phyloP scores from a whole-genome alignment of 2,888 invertebrate genomes.

The Theodoxus fluviatilis region DNA sequence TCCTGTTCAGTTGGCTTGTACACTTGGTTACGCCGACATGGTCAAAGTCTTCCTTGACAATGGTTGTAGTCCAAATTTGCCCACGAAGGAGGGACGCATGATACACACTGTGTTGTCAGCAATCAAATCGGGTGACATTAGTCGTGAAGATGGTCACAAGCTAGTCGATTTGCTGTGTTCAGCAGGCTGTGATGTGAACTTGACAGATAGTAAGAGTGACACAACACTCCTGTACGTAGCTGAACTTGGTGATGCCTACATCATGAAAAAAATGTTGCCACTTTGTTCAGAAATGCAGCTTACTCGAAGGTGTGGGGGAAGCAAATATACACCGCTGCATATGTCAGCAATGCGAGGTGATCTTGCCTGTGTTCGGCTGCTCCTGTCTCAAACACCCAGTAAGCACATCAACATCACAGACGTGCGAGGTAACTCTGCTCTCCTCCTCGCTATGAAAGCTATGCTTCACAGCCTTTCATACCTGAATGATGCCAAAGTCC shows the following conservation, averaged over 20 bases:
- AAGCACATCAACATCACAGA: slow-evolving; percentile 35
- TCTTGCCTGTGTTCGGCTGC: slow-evolving; percentile 37
- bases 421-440: slow-evolving; percentile 33
- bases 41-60: slow-evolving; percentile 40
- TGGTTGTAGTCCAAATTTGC: slow-evolving; percentile 46
- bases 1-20: slow-evolving; percentile 41
- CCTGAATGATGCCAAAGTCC: slow-evolving; percentile 31
- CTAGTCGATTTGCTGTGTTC: slow-evolving; percentile 32
- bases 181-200: slow-evolving; percentile 40
- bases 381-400: slow-evolving; percentile 31
- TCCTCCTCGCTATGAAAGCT: slow-evolving; percentile 34
- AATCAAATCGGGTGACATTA: slow-evolving; percentile 34
- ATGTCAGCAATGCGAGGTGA: slow-evolving; percentile 43
- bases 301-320: slow-evolving; percentile 31
- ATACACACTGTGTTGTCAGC: slow-evolving; percentile 40
- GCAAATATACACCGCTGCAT: slow-evolving; percentile 42
- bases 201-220: slow-evolving; percentile 36
- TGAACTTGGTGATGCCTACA: slow-evolving; percentile 37
- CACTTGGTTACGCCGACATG: slow-evolving; percentile 39
- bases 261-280: slow-evolving; percentile 34
- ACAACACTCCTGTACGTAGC: slow-evolving; percentile 39
- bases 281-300: slow-evolving; percentile 34
- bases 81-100: slow-evolving; percentile 41
- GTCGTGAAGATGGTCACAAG: slow-evolving; percentile 31
- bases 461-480: slow-evolving; percentile 37